Base-by-base conservation (phyloP, 1,140 invertebrate genomes). In the Centruroides vittatus region DNA sequence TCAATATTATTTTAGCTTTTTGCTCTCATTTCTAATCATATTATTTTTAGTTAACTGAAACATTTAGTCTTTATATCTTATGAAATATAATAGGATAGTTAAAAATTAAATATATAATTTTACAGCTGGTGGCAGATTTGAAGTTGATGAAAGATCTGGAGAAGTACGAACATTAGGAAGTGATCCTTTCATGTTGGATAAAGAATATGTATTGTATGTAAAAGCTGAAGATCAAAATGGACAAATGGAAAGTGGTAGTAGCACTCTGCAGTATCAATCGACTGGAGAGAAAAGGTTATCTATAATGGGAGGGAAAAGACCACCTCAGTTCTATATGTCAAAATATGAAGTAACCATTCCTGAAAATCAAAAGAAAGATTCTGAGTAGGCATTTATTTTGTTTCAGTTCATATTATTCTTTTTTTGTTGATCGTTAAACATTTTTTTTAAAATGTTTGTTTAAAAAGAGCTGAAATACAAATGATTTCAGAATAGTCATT, bases 171-270 rank as follows among this genome's bases (percentile, higher is more conserved):
- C 91, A 0, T 78, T 89, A 50, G 90, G 90, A 48, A 89, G 85
- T 1, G 90, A 93, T 70, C 84, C 89, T 9, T 93, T 94, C 71
- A 89, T 94, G 73, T 74, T 93, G 69, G 91, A 95, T 73, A 93
- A 93, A 88, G 91, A 95, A 71, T 95, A 95, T 72, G 90, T 95
- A n/a, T 77, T 95, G 61, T 95, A 95, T 71, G 91, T 94, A 35
- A 93, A 93, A 76, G 91, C 91, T 0, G 91, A 95, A 76, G 91
- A 95, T 78, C 90, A 90, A 75, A 93, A 90, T 71, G 91, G 91
- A 35, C 41, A 41, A 41, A 41, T 41, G 41, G 41, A 41, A 41
- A 41, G 5, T 41, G 81, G 89, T 60, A 83, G 91, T 10, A 89
- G 91, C 69, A 89, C 93, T 68, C 80, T 87, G 58, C 79, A 85